Evolutionary conservation across 2,888 invertebrate genomes (phyloP).

Genomic region (Volucella inflata): DNA sequence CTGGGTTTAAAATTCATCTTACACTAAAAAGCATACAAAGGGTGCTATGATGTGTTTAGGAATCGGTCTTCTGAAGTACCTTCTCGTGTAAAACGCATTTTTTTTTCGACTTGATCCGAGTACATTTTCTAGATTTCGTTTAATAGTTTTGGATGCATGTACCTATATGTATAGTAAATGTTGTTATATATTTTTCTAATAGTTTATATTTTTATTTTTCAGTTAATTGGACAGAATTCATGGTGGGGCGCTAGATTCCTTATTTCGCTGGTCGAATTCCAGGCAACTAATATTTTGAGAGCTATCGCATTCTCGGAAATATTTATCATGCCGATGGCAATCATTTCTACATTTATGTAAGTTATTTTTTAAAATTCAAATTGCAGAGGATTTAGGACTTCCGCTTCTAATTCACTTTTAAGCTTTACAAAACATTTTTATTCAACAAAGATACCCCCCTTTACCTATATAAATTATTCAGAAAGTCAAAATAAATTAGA

Average conservation of each 20-base stretch:
- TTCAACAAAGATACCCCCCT: too few relatives aligned
- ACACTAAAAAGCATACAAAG: too few relatives aligned
- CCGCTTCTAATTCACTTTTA: too few relatives aligned
- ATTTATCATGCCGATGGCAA: slow-evolving; percentile 92
- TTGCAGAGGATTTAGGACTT: neutral
- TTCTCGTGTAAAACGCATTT: too few relatives aligned
- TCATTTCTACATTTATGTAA: slow-evolving; percentile 93
- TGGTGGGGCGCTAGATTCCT: slow-evolving; percentile 94
- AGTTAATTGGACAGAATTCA: slow-evolving; percentile 96
- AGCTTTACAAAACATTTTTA: too few relatives aligned
- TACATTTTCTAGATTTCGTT: too few relatives aligned
- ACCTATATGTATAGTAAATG: neutral
- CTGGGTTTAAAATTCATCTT: too few relatives aligned
- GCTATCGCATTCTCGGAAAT: slow-evolving; percentile 97
- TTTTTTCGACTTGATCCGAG: too few relatives aligned
- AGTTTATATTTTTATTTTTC: slow-evolving; percentile 77
- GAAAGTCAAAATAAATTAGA: too few relatives aligned
- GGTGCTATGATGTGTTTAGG: too few relatives aligned
- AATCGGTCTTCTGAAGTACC: too few relatives aligned
- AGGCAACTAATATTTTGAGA: slow-evolving; percentile 94
- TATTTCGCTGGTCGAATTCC: slow-evolving; percentile 94
- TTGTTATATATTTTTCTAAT: neutral
- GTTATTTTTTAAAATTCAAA: slow-evolving; percentile 81
- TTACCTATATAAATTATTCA: too few relatives aligned
- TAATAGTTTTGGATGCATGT: neutral